phyloP scores from a whole-genome alignment of 2,113 vertebrate species.

The Nestor notabilis region DNA sequence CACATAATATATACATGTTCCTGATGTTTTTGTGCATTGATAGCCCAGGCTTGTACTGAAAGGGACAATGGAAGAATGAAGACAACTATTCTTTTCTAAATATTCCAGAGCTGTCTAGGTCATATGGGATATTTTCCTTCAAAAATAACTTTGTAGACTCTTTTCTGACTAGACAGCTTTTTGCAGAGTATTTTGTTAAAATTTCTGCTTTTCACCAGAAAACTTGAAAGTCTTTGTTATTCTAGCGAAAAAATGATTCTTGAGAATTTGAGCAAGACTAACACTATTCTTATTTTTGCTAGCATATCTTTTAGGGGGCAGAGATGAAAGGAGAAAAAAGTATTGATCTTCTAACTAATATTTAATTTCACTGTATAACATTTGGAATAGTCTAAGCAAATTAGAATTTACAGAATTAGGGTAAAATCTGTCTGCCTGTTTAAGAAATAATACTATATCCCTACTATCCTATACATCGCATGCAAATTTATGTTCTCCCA shows the following conservation, averaged over 20 bases:
- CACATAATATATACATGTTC: fast-evolving
- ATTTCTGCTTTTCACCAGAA: not conserved
- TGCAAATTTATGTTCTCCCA: not conserved
- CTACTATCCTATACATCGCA: not conserved
- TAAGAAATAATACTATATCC: not conserved
- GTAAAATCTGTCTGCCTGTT: not conserved
- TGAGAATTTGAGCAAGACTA: not conserved
- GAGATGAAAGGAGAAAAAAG: not conserved
- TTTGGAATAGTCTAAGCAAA: not conserved
- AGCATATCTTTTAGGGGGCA: not conserved
- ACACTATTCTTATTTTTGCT: not conserved
- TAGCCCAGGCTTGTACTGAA: not conserved
- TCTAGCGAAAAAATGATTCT: not conserved
- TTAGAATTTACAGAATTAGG: not conserved
- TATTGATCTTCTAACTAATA: not conserved
- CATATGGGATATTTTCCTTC: not conserved
- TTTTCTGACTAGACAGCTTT: not conserved
- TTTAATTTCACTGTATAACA: not conserved
- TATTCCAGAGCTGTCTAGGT: not conserved
- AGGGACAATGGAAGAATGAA: not conserved
- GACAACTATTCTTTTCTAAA: not conserved
- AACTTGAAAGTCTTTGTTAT: not conserved
- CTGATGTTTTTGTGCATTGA: not conserved
- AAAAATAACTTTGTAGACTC: not conserved
- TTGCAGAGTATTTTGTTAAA: not conserved